Conservation (phyloP, 1,140 invertebrate genomes). For the Cephus cinctus region DNA sequence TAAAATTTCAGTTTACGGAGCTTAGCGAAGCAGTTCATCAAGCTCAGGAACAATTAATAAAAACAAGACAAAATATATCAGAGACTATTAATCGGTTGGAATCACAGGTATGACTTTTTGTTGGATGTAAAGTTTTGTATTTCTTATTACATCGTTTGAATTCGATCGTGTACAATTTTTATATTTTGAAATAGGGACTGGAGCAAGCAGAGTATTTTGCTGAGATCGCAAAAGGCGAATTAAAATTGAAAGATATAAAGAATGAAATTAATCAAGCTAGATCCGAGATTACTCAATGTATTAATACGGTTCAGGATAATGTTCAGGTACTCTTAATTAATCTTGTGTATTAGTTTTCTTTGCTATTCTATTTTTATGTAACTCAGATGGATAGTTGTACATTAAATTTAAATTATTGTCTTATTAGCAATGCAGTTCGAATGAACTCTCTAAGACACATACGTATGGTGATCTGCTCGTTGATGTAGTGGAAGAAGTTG, state of each 20-base stretch:
- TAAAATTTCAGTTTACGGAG: slow-evolving; percentile 34
- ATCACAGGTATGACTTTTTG: slow-evolving; percentile 36
- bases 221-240: slow-evolving; percentile 31
- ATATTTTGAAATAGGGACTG: neutral
- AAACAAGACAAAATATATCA: slow-evolving; percentile 33
- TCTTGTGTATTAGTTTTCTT: neutral
- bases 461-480: slow-evolving; percentile 33
- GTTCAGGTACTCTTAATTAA: slow-evolving; percentile 25
- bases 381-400: slow-evolving; percentile 3
- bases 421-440: slow-evolving; percentile 28
- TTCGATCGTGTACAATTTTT: neutral
- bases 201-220: neutral
- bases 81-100: slow-evolving; percentile 33
- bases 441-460: slow-evolving; percentile 26
- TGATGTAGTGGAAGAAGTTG: slow-evolving; percentile 41
- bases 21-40: slow-evolving; percentile 32
- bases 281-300: slow-evolving; percentile 27
- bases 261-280: slow-evolving; percentile 44
- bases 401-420: slow-evolving; percentile 8
- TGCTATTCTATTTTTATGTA: neutral
- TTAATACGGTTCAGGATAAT: slow-evolving; percentile 32
- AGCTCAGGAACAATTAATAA: slow-evolving; percentile 36
- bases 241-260: slow-evolving; percentile 46
- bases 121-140: no score
- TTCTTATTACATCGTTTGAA: neutral